Evolutionary conservation across 1,140 invertebrate genomes (phyloP), one percentile per base, ranked within the genome.

Genomic region (Aphidius ervi): DNA sequence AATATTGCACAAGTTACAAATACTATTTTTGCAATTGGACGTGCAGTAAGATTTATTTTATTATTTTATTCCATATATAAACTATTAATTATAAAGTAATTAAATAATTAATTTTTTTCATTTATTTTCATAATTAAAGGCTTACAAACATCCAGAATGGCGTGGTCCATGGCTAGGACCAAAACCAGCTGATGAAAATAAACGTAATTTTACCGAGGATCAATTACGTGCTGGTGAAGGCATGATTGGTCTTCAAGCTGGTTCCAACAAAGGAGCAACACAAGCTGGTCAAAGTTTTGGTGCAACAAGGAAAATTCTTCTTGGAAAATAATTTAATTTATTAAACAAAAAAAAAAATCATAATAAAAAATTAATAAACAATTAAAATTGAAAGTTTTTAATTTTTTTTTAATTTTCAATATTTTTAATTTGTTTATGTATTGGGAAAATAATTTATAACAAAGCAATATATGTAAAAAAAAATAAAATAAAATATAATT

Each of bases 241-340:
- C 48, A 83, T 97, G 50, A 94, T 98, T 70, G 94, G 94, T 69
- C 86, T 98, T 9, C 96, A 98, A 81, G 94, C 94, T 68, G 96
- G 96, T n/a, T 88, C 86, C 68, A 98, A 98, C 85, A 95, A 95
- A 75, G 95, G 94, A 46, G 94, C 94, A 64, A 91, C 91, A 49
- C 94, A 96, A 80, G 87, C 91, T 48, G 97, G 97, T 5, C 88
- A 93, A 75, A 98, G 89, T 77, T 87, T 98, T 59, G 96, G 96
- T 57, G 96, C 95, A 66, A 90, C 89, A 63, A 86, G 92, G 74
- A 93, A 93, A 79, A 93, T 93, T 78, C 82, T 94, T 65, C 84
- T 93, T 69, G 91, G 91, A 82, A 93, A 94, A 85, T 93, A 86
- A 71, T 16, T 3, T 20, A 23, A 16, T 45, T 39, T 6, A 31